Conservation (phyloP, 2,113 vertebrate genomes). For the Toxostoma redivivum region DNA sequence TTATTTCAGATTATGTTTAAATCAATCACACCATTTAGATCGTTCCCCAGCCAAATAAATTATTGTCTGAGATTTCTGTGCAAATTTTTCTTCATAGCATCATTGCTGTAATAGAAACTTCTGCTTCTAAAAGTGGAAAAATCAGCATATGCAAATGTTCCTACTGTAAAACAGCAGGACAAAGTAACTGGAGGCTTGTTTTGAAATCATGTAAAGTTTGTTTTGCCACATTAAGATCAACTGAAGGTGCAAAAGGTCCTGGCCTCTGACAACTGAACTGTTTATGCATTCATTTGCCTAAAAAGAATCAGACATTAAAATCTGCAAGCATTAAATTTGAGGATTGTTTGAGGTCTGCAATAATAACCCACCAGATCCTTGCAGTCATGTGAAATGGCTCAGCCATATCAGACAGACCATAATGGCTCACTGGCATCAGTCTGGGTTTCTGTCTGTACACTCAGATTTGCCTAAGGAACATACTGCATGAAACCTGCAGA, state of each 20-base stretch:
- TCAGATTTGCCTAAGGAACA: not conserved
- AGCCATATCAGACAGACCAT: not conserved
- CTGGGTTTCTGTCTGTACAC: not conserved
- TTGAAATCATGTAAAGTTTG: not conserved
- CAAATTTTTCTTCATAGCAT: not conserved
- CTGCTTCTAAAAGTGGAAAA: not conserved
- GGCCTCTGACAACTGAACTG: not conserved
- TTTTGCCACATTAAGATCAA: not conserved
- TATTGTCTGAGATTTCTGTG: not conserved
- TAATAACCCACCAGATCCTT: not conserved
- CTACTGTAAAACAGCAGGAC: not conserved
- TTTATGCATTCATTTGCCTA: not conserved
- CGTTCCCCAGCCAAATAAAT: not conserved
- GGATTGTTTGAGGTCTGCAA: not conserved
- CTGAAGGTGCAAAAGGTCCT: not conserved
- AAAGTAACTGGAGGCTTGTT: not conserved
- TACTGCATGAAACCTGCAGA: not conserved
- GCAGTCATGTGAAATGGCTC: slow-evolving; percentile 40
- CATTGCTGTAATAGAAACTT: not conserved
- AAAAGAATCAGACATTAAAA: slow-evolving; percentile 27
- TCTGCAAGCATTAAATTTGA: not conserved
- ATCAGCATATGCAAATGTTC: not conserved
- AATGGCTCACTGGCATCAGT: not conserved
- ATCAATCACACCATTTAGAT: not conserved
- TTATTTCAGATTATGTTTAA: not conserved